A percentile compares a stretch with the other conserved stretches of the same genome.
Conservation (phyloP, 2,888 invertebrate species). For the Catocala nupta region DNA sequence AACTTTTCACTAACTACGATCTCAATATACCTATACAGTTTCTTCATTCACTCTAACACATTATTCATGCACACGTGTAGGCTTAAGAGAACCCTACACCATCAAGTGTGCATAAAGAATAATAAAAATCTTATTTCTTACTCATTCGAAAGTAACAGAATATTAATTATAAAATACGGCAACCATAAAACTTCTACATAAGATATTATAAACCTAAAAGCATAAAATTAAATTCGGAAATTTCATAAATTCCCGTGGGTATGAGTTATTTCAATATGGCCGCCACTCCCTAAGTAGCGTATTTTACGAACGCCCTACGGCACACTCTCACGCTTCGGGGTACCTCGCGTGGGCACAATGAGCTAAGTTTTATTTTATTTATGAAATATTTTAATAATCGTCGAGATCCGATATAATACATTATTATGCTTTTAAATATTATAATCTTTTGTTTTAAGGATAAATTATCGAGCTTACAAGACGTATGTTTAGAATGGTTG, state of each 20-base stretch:
- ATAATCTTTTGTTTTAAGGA: background rate
- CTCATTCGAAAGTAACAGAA: constrained; percentile 4
- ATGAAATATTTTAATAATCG: constrained; percentile 35
- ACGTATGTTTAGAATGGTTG: background rate
- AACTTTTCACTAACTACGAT: too few relatives aligned
- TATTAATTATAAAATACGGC: constrained; percentile 7
- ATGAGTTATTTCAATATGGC: constrained; percentile 30
- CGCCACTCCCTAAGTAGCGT: constrained; percentile 38
- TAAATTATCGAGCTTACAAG: background rate
- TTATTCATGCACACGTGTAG: too few relatives aligned
- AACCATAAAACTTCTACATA: constrained; percentile 18
- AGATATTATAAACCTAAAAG: constrained; percentile 12
- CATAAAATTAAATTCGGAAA: constrained; percentile 46
- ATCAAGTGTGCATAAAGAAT: too few relatives aligned
- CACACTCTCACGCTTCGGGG: constrained; percentile 49
- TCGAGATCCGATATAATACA: background rate
- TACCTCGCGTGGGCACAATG: constrained; percentile 19
- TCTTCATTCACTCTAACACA: too few relatives aligned
- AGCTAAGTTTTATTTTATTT: constrained; percentile 24
- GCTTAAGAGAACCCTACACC: too few relatives aligned
- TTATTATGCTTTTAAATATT: background rate
- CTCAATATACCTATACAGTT: too few relatives aligned
- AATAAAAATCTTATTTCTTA: background rate
- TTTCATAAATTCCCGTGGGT: constrained; percentile 48
- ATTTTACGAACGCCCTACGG: constrained; percentile 39